phyloP scores from a whole-genome alignment of 2,888 invertebrate species.

The Tricholauxania praeusta region DNA sequence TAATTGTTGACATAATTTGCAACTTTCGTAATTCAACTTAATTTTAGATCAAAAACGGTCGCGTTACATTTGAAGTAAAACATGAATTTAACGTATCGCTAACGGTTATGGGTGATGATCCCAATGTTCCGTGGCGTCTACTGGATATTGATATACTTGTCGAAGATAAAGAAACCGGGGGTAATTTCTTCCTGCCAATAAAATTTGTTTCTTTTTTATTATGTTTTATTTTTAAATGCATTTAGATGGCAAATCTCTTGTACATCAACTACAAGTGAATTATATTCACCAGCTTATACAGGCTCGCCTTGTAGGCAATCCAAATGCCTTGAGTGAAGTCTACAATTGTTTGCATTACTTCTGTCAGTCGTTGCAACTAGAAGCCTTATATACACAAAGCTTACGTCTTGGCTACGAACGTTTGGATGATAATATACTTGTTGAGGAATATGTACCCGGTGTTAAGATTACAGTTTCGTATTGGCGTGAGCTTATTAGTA shows the following conservation, averaged over 20 bases:
- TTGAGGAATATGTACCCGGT: conserved; percentile 92
- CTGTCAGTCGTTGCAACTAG: conserved; percentile 94
- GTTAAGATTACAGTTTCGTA: conserved; percentile 92
- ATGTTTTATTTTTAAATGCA: not conserved
- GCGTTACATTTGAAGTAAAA: conserved; percentile 93
- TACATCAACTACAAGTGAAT: conserved; percentile 92
- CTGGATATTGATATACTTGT: conserved; percentile 96
- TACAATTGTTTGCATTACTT: conserved; percentile 91
- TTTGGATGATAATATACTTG: conserved; percentile 87
- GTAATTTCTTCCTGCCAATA: conserved; percentile 64
- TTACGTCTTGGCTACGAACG: conserved; percentile 88
- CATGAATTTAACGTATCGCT: conserved; percentile 96
- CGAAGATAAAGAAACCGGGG: conserved; percentile 96
- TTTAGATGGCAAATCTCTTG: conserved; percentile 92
- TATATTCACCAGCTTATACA: conserved; percentile 96
- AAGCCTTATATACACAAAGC: conserved; percentile 90
- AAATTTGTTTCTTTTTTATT: not conserved
- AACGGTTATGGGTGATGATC: conserved; percentile 96
- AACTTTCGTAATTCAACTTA: not conserved
- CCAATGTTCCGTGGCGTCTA: conserved; percentile 93
- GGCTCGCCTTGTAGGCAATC: conserved; percentile 80
- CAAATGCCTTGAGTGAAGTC: conserved; percentile 83
- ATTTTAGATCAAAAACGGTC: conserved; percentile 85
- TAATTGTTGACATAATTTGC: conserved; percentile 18
- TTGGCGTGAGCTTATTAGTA: conserved; percentile 76